phyloP scores from a whole-genome alignment of 2,797 vertebrate species.

The Anniella stebbinsi region DNA sequence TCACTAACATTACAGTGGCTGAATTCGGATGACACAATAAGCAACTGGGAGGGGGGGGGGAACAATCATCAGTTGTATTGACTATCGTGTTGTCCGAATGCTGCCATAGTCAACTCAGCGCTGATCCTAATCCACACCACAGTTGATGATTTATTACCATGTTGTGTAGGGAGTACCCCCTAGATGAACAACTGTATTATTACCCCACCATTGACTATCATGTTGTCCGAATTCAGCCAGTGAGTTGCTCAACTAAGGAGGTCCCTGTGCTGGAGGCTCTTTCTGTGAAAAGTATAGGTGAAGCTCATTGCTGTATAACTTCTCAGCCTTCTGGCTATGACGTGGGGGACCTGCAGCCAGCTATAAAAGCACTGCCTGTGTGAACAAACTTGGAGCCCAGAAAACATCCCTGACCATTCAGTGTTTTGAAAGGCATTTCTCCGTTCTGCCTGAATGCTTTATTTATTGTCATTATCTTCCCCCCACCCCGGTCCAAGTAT shows the following conservation, averaged over 20 bases:
- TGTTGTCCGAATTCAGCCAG: too few relatives aligned
- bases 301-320: neutral
- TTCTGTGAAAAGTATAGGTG: neutral
- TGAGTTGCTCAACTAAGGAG: neutral
- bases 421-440: neutral
- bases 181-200: too few relatives aligned
- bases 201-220: too few relatives aligned
- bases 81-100: too few relatives aligned
- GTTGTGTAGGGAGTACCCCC: too few relatives aligned
- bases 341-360: neutral
- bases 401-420: neutral
- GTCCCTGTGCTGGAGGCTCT: neutral
- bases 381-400: neutral
- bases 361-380: neutral
- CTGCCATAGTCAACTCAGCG: too few relatives aligned
- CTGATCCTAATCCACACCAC: too few relatives aligned
- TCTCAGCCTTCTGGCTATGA: neutral
- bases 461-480: slow-evolving; percentile 1
- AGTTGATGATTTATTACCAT: too few relatives aligned
- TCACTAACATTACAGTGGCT: neutral
- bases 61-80: too few relatives aligned
- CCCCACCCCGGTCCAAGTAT: neutral
- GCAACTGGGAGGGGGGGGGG: too few relatives aligned
- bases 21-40: too few relatives aligned
- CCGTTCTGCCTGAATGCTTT: neutral